Evolutionary conservation across 2,888 invertebrate species (phyloP).

Genomic region (Tetramorium bicarinatum): DNA sequence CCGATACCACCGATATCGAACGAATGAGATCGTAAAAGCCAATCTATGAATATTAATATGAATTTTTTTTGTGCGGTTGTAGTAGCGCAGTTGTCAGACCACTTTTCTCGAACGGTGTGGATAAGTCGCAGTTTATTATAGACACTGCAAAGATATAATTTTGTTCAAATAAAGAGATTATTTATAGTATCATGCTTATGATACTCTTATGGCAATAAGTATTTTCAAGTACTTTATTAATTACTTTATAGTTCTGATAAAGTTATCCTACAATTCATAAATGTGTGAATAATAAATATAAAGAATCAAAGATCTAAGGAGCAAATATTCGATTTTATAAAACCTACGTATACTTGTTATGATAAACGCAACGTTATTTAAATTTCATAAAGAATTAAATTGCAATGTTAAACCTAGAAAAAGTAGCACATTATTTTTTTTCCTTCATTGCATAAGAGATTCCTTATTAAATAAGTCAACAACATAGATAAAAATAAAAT

Average conservation of each 20-base stretch:
- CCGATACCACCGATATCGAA: not conserved
- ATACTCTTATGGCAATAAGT: no score
- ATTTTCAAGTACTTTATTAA: not conserved
- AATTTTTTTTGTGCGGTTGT: not conserved
- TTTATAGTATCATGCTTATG: not conserved
- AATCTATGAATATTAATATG: constrained; percentile 36
- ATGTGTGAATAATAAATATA: not conserved
- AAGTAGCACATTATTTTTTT: not conserved
- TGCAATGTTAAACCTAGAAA: not conserved
- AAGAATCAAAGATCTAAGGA: not conserved
- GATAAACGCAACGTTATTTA: not conserved
- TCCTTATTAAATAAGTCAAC: constrained; percentile 22
- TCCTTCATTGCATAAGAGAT: not conserved
- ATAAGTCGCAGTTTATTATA: constrained; percentile 9
- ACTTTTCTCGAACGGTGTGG: not conserved
- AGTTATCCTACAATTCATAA: constrained; percentile 5
- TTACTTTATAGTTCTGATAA: no score
- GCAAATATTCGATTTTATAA: not conserved
- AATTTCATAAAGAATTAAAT: not conserved
- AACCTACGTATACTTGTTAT: not conserved
- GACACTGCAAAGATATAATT: not conserved
- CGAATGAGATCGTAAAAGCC: constrained; percentile 17
- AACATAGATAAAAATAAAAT: constrained; percentile 28
- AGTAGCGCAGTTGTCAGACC: not conserved
- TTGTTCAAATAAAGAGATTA: not conserved